Percentiles rank a stretch among this genome's conserved stretches.
Evolutionary conservation across 2,113 vertebrate species (phyloP).

Genomic region (Alouatta palliata): DNA sequence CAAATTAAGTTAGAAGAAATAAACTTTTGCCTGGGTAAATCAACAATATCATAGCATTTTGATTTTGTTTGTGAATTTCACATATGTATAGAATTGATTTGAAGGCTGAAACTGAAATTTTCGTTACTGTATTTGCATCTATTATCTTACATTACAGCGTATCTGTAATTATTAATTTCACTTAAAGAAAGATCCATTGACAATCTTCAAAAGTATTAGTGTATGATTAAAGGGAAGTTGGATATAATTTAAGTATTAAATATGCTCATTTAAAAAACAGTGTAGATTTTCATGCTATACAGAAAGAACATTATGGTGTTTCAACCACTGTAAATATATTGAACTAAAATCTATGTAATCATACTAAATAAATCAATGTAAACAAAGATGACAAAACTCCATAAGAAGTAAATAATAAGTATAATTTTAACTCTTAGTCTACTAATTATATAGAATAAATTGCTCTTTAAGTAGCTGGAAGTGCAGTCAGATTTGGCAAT

Average conservation of each 20-base stretch:
- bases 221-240: not conserved
- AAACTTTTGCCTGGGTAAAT: slow-evolving; percentile 5
- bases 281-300: not conserved
- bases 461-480: not conserved
- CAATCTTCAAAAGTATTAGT: not conserved
- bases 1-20: slow-evolving; percentile 22
- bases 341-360: slow-evolving; percentile 23
- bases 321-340: slow-evolving; percentile 35
- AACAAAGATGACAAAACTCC: slow-evolving; percentile 20
- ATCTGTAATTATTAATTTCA: slow-evolving; percentile 40
- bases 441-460: slow-evolving; percentile 46
- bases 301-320: not conserved
- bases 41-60: not conserved
- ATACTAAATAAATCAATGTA: slow-evolving; percentile 4
- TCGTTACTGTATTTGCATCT: not conserved
- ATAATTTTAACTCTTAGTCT: not conserved
- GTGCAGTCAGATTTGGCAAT: slow-evolving; percentile 2
- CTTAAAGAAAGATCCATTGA: slow-evolving; percentile 39
- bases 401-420: slow-evolving; percentile 18
- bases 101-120: slow-evolving; percentile 19
- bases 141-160: slow-evolving; percentile 3
- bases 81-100: not conserved
- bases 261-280: slow-evolving; percentile 25
- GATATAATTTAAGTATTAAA: slow-evolving; percentile 1
- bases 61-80: not conserved